A percentile compares a stretch with the other conserved stretches of the same genome.
Evolutionary conservation across 2,113 vertebrate species (phyloP).

Genomic region (Aix galericulata): DNA sequence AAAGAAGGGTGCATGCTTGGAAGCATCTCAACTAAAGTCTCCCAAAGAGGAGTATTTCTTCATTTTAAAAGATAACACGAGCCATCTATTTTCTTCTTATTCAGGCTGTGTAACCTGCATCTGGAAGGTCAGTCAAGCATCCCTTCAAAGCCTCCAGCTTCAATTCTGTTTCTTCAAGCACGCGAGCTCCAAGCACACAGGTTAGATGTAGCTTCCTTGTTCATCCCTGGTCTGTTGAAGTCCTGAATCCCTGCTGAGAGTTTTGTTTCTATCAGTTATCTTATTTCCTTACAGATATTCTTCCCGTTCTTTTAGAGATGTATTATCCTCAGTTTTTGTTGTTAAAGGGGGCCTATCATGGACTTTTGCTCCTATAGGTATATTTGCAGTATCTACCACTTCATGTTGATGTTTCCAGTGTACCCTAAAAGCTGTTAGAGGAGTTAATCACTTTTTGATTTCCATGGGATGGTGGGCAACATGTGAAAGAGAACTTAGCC

Average conservation of each 20-base stretch:
- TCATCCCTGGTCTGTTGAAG: background rate
- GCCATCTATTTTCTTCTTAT: background rate
- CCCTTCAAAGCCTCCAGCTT: background rate
- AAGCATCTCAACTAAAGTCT: background rate
- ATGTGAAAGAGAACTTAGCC: slow-evolving; percentile 40
- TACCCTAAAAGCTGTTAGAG: background rate
- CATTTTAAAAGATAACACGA: background rate
- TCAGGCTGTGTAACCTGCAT: background rate
- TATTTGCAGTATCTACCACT: background rate
- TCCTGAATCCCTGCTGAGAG: background rate
- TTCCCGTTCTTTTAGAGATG: background rate
- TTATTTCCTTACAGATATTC: background rate
- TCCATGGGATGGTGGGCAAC: slow-evolving; percentile 14
- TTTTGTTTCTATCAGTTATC: background rate
- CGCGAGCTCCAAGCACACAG: background rate
- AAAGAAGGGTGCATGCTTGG: background rate
- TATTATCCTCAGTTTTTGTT: background rate
- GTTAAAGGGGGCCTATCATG: background rate
- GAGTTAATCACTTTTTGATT: slow-evolving; percentile 37
- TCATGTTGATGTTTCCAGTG: background rate
- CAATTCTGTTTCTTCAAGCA: background rate
- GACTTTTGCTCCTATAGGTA: background rate
- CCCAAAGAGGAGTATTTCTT: background rate
- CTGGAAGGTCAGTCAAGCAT: background rate
- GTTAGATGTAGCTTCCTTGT: background rate